Evolutionary conservation across 2,113 vertebrate genomes (phyloP).

Genomic region (Chaetura pelagica): DNA sequence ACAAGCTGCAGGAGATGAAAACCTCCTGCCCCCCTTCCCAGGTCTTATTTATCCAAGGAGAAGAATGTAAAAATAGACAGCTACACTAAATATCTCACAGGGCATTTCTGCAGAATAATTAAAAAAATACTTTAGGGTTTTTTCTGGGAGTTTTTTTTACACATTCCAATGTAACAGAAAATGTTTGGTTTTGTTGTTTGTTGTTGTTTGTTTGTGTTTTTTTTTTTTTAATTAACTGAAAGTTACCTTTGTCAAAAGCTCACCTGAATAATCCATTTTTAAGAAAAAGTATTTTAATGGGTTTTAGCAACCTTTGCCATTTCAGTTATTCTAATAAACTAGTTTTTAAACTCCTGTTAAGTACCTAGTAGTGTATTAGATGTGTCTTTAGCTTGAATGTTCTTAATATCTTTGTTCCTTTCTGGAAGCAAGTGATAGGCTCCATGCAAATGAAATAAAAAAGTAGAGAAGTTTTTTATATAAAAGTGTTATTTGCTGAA

Average conservation of each 20-base stretch:
- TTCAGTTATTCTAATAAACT: neutral
- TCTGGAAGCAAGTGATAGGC: neutral
- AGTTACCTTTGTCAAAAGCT: neutral
- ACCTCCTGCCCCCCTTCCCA: neutral
- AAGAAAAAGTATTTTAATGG: neutral
- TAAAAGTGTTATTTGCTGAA: neutral
- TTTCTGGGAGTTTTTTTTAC: too few relatives aligned
- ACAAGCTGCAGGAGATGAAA: neutral
- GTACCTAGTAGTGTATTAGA: neutral
- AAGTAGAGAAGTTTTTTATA: neutral
- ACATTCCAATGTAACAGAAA: neutral
- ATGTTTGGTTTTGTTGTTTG: too few relatives aligned
- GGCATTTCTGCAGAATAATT: neutral
- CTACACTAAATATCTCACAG: neutral
- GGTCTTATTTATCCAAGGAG: neutral
- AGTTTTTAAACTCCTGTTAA: neutral
- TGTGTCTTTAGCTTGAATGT: neutral
- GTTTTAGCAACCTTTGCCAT: neutral
- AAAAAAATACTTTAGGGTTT: neutral
- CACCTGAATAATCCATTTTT: neutral
- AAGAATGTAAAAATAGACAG: neutral
- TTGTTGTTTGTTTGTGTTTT: too few relatives aligned
- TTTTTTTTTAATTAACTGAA: neutral
- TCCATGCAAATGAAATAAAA: neutral
- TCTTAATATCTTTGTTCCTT: neutral